Base-by-base conservation (phyloP, 2,888 invertebrate genomes). In the Nephrocerus scutellatus region DNA sequence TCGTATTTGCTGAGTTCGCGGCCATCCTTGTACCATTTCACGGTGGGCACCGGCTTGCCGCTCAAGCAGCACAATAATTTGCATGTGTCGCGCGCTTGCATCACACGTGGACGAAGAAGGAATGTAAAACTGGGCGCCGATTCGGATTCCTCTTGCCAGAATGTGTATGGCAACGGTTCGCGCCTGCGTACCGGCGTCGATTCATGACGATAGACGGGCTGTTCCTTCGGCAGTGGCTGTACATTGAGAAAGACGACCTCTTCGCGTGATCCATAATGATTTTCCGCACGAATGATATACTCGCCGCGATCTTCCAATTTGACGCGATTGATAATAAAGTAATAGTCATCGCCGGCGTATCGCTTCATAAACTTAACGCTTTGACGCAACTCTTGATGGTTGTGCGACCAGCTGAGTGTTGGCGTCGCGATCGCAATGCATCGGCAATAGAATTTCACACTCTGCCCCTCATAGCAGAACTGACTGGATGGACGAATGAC, bases 351-450 rank as follows among this genome's bases (percentile, higher is more conserved):
- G 37, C 88, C 91, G 28, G 82, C 78, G 65, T 97, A 98, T 59
- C 95, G 82, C 73, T 97, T 97, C 97, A 98, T 98, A 70, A 89
- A 95, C 71, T 99, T 99, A 50, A 96, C 95, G 53, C 93, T 93
- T 72, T 98, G 97, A 38, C 90, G 76, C 37, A 98, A 72, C 63
- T 96, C 96, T 59, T 81, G 78, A 69, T 89, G 90, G 70, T 91
- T 93, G 60, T 87, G 84, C 50, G 83, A 86, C 98, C 98, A 99
- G 15, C 92, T 87, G 46, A 99, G 79, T 1, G 92, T 91, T 23
- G 97, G 92, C 15, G 93, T 80, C 18, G 97, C 93, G 52, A 84
- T 80, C 1, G 92, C 92, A 60, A 98, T 90, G 53, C 99, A 86
- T 56, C 95, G 84, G 67, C 97, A 98, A 67, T 90, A 91, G 76